Evolutionary conservation across 2,888 invertebrate species (phyloP), one percentile per base, ranked within the genome.

Genomic region (Coenonympha arcania): DNA sequence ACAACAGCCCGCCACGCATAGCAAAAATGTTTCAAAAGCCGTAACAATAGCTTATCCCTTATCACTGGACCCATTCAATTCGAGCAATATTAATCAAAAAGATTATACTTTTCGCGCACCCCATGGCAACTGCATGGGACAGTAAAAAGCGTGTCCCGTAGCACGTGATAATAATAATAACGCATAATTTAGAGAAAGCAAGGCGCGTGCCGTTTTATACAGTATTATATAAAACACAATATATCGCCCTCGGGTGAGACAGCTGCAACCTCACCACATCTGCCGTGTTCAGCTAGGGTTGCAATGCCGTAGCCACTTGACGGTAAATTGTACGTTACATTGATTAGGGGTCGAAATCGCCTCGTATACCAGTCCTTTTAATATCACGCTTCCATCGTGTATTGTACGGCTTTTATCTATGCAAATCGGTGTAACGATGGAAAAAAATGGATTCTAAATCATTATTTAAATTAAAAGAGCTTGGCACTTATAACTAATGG

Each of bases 121-220:
- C 43, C 15, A 65, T 73, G 66, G 75, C 76, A 77, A 76, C 77
- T 74, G 75, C 73, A 74, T 69, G 64, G 60, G 68, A 69, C 71
- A 60, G 69, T 75, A 74, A 52, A 54, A 50, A 52, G 66, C 56
- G 66, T 77, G n/a, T n/a, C n/a, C n/a, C n/a, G n/a, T n/a, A n/a
- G n/a, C n/a, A n/a, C n/a, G n/a, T n/a, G n/a, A n/a, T n/a, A n/a
- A n/a, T n/a, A 80, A 82, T 83, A 83, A 84, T 83, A 83, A 79
- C 72, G 73, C 68, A 76, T 80, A 78, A 82, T 82, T 80, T 73
- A 70, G 79, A 76, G 80, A 84, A 85, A 84, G 43, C 43, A 43
- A 43, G 43, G 85, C 76, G 76, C 83, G 85, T 85, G 84, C 85
- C 79, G 71, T 76, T 74, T 31, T 31, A 31, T 31, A 4, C 15